Conservation (phyloP, 2,797 vertebrate genomes). For the Lutjanus argentimaculatus region DNA sequence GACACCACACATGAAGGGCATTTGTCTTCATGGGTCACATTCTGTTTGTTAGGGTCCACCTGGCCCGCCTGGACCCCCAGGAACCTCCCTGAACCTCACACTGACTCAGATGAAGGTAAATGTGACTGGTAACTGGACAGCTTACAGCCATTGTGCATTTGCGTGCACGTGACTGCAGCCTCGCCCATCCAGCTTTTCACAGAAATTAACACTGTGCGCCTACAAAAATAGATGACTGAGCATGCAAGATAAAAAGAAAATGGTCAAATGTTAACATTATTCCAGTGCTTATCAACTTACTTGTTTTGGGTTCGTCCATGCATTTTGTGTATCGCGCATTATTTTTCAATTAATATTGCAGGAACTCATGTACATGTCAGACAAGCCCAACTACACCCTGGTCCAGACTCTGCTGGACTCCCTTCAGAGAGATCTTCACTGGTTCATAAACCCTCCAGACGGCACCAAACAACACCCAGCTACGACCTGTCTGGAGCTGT, state of each 20-base stretch:
- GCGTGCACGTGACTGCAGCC: neutral
- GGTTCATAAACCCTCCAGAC: constrained; percentile 84
- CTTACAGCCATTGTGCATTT: neutral
- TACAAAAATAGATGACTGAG: too few relatives aligned
- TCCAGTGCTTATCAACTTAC: too few relatives aligned
- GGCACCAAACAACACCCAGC: constrained; percentile 87
- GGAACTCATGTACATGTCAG: constrained; percentile 75
- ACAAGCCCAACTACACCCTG: constrained; percentile 73
- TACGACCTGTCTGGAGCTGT: constrained; percentile 89
- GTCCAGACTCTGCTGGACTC: constrained; percentile 81
- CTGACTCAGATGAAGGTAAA: constrained; percentile 84
- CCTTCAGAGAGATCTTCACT: constrained; percentile 83
- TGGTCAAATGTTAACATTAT: too few relatives aligned
- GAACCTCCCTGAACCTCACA: constrained; percentile 76
- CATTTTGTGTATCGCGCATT: neutral
- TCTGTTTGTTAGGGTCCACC: constrained; percentile 80
- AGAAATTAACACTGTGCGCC: too few relatives aligned
- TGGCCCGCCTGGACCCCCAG: constrained; percentile 84
- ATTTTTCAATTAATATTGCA: constrained; percentile 31
- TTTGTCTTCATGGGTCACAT: neutral
- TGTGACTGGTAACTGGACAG: neutral
- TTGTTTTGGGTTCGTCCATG: too few relatives aligned
- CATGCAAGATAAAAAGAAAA: too few relatives aligned
- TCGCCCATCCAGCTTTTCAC: neutral
- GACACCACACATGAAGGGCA: neutral